Conservation (phyloP, 2,888 invertebrate species). For the Calameuta idolon region DNA sequence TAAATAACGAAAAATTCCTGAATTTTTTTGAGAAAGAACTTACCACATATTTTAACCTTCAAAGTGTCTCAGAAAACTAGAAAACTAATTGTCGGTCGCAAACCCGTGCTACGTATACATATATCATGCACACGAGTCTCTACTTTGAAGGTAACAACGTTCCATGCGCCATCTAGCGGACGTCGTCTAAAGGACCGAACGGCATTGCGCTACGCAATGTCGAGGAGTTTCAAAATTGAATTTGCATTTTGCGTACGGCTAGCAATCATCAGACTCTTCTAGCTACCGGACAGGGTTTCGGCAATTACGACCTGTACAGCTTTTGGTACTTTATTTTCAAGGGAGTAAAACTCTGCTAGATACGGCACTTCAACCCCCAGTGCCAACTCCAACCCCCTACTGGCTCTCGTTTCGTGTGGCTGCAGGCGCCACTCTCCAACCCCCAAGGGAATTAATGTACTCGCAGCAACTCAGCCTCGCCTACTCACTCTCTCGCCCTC, state of each 20-base stretch:
- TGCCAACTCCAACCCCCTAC: constrained; percentile 17
- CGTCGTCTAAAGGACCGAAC: not conserved
- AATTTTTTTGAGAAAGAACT: too few relatives aligned
- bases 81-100: too few relatives aligned
- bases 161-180: too few relatives aligned
- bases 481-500: constrained; percentile 2
- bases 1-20: too few relatives aligned
- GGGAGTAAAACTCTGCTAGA: not conserved
- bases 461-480: constrained; percentile 18
- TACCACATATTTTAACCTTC: too few relatives aligned
- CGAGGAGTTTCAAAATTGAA: constrained; percentile 29
- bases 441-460: constrained; percentile 15
- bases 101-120: too few relatives aligned
- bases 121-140: too few relatives aligned
- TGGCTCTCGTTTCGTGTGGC: constrained; percentile 36
- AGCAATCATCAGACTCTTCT: not conserved
- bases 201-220: constrained; percentile 28
- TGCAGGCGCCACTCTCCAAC: constrained; percentile 27
- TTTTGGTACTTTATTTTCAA: constrained; percentile 7
- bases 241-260: constrained; percentile 26
- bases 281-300: constrained; percentile 17
- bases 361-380: constrained; percentile 9
- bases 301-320: constrained; percentile 27
- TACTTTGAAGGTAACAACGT: too few relatives aligned
- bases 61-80: too few relatives aligned